A percentile compares a stretch with the other conserved stretches of the same genome.
phyloP scores from a whole-genome alignment of 2,113 vertebrate genomes.

The Malaclemys terrapin region DNA sequence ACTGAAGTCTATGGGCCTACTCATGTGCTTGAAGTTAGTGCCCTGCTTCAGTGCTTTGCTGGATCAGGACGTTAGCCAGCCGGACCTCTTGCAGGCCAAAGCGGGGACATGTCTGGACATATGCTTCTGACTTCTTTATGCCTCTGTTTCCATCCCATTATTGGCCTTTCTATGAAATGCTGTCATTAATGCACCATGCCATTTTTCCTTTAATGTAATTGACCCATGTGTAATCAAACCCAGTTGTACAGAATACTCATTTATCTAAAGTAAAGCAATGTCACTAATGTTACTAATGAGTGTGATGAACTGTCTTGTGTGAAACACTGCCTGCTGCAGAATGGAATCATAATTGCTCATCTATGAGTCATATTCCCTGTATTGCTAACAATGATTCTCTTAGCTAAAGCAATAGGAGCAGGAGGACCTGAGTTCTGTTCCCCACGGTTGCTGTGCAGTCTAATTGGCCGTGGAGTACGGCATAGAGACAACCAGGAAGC shows the following conservation, averaged over 20 bases:
- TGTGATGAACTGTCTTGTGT: not conserved
- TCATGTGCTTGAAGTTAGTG: constrained; percentile 22
- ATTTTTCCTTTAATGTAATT: not conserved
- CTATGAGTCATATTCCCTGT: not conserved
- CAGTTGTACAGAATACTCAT: not conserved
- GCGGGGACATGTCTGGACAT: not conserved
- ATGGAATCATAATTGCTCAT: not conserved
- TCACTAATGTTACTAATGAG: not conserved
- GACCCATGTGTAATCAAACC: not conserved
- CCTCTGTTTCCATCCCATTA: not conserved
- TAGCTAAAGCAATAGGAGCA: not conserved
- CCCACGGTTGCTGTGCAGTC: not conserved
- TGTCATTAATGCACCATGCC: not conserved
- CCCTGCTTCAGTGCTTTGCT: not conserved
- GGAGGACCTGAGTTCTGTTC: not conserved
- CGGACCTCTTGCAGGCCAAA: not conserved
- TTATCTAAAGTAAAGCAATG: not conserved
- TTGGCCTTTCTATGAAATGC: not conserved
- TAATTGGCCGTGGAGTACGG: not conserved
- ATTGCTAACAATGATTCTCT: not conserved
- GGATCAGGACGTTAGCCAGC: not conserved
- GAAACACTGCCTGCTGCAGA: not conserved
- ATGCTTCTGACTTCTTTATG: not conserved
- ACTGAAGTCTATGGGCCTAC: accelerated
- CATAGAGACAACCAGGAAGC: not conserved